phyloP scores from a whole-genome alignment of 1,140 invertebrate species.

The Ylistrum balloti region DNA sequence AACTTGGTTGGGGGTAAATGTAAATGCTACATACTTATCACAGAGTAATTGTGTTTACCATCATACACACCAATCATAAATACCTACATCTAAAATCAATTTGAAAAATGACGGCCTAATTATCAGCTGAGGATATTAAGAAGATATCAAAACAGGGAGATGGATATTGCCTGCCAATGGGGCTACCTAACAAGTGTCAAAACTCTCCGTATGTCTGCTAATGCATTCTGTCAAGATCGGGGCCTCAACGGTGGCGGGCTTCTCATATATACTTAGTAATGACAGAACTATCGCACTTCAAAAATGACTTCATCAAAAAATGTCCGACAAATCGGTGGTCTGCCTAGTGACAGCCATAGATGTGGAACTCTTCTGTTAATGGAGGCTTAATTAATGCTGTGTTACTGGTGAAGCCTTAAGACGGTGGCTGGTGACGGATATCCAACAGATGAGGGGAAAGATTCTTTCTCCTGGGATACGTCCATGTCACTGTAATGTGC shows the following conservation, averaged over 20 bases:
- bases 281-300: constrained; percentile 37
- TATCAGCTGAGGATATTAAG: background rate
- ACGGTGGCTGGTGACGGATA: constrained; percentile 21
- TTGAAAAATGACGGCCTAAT: constrained; percentile 33
- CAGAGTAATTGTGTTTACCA: background rate
- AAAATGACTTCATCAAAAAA: constrained; percentile 27
- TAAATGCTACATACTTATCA: background rate
- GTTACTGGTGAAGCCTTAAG: constrained; percentile 38
- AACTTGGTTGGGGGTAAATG: background rate
- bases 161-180: constrained; percentile 15
- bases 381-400: constrained; percentile 38
- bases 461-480: background rate
- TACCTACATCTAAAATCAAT: constrained; percentile 35
- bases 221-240: background rate
- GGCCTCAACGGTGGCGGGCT: background rate
- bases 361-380: constrained; percentile 38
- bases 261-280: constrained; percentile 19
- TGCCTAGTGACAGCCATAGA: constrained; percentile 22
- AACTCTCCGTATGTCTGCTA: constrained; percentile 1
- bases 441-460: constrained; percentile 25
- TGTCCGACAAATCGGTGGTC: constrained; percentile 24
- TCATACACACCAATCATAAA: background rate
- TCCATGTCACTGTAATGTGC: constrained; percentile 38
- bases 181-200: constrained; percentile 22
- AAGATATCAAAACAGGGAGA: background rate